Evolutionary conservation across 2,113 vertebrate species (phyloP), one percentile per base, ranked within the genome.

Genomic region (Phycodurus eques): DNA sequence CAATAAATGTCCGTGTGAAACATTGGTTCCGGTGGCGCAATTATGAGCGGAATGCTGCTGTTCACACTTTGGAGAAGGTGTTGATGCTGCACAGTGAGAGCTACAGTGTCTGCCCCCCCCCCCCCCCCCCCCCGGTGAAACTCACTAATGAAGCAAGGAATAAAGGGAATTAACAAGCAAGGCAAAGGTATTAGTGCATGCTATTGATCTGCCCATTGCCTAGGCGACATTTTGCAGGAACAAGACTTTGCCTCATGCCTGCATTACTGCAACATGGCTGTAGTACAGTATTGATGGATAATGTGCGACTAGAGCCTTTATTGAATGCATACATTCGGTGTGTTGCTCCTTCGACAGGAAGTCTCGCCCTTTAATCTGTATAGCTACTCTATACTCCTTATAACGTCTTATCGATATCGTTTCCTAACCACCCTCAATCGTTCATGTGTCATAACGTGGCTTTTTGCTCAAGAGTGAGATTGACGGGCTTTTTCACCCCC

Each of bases 151-250:
- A 84, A 81, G 73, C 79, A 68, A 80, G 80, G 80, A 83, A 85
- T 75, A 76, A 84, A 85, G 77, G 81, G 67, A 71, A 83, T 77
- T 71, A 81, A 82, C 84, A 83, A 80, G 80, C 64, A 65, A 73
- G 81, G 68, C 82, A 73, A 83, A 72, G 71, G 79, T 82, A 87
- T 83, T 80, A 77, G 73, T 71, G 74, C 27, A 33, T 70, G 63
- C 53, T 82, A 90, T 89, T 85, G 89, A 90, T 89, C 81, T n/a
- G 74, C 73, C 57, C 62, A 72, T 80, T 85, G 83, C 87, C 85
- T 78, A 78, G 75, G 69, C 70, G 76, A 87, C 74, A 73, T 88
- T 87, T 80, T 69, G 70, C 80, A 72, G 67, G 67, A 72, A 79
- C 78, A 80, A 70, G 74, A 75, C 42, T 73, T 67, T 75, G 75